Evolutionary conservation across 2,113 vertebrate genomes (phyloP).

Genomic region (Tapirus terrestris): DNA sequence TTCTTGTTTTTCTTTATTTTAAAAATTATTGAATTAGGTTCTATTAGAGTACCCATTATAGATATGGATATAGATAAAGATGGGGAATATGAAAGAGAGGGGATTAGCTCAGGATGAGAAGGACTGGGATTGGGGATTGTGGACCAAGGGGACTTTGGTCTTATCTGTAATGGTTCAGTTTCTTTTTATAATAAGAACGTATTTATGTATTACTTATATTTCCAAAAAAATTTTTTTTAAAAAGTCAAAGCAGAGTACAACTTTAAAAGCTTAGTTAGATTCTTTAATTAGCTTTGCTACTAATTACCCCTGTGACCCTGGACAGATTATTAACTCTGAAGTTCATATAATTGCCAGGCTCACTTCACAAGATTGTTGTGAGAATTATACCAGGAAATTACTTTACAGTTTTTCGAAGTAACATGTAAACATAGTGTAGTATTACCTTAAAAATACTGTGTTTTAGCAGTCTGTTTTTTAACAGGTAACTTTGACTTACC

Average conservation of each 20-base stretch:
- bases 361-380: background rate
- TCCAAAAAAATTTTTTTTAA: background rate
- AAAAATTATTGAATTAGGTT: background rate
- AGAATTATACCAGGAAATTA: background rate
- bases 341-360: background rate
- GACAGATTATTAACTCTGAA: background rate
- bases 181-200: background rate
- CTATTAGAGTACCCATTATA: background rate
- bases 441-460: background rate
- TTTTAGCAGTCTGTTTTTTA: background rate
- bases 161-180: background rate
- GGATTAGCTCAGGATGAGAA: background rate
- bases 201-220: background rate
- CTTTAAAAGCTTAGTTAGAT: background rate
- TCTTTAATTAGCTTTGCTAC: background rate
- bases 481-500: conserved; percentile 25
- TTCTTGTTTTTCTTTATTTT: background rate
- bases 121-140: background rate
- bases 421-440: background rate
- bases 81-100: background rate
- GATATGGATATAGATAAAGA: background rate
- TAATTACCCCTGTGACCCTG: background rate
- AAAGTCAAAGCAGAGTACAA: background rate
- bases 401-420: conserved; percentile 17
- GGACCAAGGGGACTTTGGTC: background rate